These are phyloP conservation scores for Helleia helle DNA, from an alignment of 2,888 invertebrate species.

Conservation along the genomic window DNA sequence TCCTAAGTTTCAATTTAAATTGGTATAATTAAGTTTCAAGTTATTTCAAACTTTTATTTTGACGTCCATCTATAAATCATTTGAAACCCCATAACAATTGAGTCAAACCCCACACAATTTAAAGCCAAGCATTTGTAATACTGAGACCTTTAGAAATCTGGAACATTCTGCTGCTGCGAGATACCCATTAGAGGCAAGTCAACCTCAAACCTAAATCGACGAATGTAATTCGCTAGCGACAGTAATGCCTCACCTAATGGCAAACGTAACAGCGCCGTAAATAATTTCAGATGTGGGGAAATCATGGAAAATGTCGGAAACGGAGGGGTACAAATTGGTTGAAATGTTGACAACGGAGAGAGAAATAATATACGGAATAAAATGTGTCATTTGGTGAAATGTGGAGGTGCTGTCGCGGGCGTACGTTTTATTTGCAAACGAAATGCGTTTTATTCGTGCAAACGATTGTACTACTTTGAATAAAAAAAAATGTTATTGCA, in stretches of 20 bases:
- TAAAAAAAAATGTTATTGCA: too few relatives aligned
- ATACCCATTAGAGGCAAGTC: not conserved
- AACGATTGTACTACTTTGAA: too few relatives aligned
- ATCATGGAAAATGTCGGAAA: slow-evolving; percentile 11
- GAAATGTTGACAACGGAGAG: slow-evolving; percentile 10
- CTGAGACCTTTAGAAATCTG: not conserved
- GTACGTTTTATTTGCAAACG: not conserved
- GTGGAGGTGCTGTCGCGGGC: slow-evolving; percentile 4
- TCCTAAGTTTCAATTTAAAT: too few relatives aligned
- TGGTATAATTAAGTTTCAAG: too few relatives aligned
- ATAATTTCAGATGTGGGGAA: slow-evolving; percentile 15
- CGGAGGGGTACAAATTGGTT: slow-evolving; percentile 10
- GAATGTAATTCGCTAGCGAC: not conserved
- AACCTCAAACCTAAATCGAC: not conserved
- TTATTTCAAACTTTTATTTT: too few relatives aligned
- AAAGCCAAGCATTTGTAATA: not conserved
- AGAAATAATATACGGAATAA: slow-evolving; percentile 7
- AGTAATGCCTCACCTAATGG: not conserved
- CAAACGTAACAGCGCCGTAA: slow-evolving; percentile 12
- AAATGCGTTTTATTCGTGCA: too few relatives aligned
- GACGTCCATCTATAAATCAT: too few relatives aligned
- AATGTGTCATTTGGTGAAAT: slow-evolving; percentile 9
- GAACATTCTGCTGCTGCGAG: not conserved
- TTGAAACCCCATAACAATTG: too few relatives aligned
- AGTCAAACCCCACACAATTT: not conserved